A percentile compares a stretch with the other conserved stretches of the same genome.
phyloP scores from a whole-genome alignment of 2,888 invertebrate species.

The Ophion slaviceki region DNA sequence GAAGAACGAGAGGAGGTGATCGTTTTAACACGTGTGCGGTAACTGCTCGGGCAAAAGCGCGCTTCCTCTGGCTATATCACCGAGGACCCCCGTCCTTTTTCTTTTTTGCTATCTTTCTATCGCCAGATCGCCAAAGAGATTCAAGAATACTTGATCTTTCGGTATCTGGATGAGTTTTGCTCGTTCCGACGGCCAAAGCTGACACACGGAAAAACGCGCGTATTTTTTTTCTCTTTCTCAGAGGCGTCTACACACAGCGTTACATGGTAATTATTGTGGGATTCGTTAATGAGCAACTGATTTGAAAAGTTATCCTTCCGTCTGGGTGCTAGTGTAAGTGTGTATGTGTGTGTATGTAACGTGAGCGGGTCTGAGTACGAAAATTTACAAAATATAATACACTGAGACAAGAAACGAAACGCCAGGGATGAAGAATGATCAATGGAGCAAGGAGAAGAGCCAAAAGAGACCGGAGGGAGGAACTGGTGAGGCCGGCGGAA shows the following conservation, averaged over 20 bases:
- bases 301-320: not conserved
- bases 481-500: not conserved
- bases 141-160: too few relatives aligned
- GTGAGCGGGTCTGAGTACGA: not conserved
- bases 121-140: too few relatives aligned
- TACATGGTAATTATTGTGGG: constrained; percentile 5
- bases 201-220: not conserved
- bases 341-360: not conserved
- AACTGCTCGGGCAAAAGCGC: too few relatives aligned
- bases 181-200: not conserved
- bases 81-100: not conserved
- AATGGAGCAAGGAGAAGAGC: constrained; percentile 1
- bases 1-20: too few relatives aligned
- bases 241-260: constrained; percentile 9
- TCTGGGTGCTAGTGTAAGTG: not conserved
- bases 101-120: not conserved
- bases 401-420: constrained; percentile 11
- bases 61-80: too few relatives aligned
- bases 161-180: too few relatives aligned
- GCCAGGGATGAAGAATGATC: not conserved
- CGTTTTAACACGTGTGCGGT: too few relatives aligned
- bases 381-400: not conserved
- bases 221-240: constrained; percentile 6
- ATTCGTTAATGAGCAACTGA: constrained; percentile 33
- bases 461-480: not conserved